Conservation (phyloP, 1,140 invertebrate genomes). For the Trissolcus basalis region DNA sequence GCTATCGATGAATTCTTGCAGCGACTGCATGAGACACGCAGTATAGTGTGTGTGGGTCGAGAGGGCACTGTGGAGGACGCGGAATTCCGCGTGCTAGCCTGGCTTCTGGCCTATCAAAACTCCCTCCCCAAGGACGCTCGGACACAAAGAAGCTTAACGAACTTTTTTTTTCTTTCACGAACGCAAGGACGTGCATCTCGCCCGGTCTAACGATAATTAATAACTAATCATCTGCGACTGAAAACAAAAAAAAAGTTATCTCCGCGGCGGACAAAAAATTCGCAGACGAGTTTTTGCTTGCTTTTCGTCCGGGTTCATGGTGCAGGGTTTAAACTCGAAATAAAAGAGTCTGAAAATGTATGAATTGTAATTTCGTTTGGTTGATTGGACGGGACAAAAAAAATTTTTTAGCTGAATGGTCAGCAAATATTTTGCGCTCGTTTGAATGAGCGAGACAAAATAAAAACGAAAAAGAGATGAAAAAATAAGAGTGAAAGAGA, state of each 20-base stretch:
- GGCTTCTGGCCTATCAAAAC: constrained; percentile 42
- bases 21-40: constrained; percentile 33
- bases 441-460: no score
- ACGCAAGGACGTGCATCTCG: no score
- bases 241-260: constrained; percentile 10
- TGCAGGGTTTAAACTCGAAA: constrained; percentile 11
- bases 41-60: constrained; percentile 49
- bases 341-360: constrained; percentile 10
- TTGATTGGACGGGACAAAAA: no score
- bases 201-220: constrained; percentile 27
- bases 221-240: constrained; percentile 9
- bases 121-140: constrained; percentile 27
- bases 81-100: constrained; percentile 54
- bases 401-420: no score
- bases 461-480: no score
- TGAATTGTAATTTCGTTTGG: neutral
- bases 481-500: no score
- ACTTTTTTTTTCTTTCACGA: no score
- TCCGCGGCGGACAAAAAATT: constrained; percentile 28
- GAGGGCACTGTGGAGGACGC: constrained; percentile 51
- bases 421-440: neutral
- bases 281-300: constrained; percentile 43
- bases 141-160: constrained; percentile 14
- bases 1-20: constrained; percentile 48
- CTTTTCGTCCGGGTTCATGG: constrained; percentile 18